A percentile compares a stretch with the other conserved stretches of the same genome.
Evolutionary conservation across 2,888 invertebrate species (phyloP).

Genomic region (Cheilosia impressa): DNA sequence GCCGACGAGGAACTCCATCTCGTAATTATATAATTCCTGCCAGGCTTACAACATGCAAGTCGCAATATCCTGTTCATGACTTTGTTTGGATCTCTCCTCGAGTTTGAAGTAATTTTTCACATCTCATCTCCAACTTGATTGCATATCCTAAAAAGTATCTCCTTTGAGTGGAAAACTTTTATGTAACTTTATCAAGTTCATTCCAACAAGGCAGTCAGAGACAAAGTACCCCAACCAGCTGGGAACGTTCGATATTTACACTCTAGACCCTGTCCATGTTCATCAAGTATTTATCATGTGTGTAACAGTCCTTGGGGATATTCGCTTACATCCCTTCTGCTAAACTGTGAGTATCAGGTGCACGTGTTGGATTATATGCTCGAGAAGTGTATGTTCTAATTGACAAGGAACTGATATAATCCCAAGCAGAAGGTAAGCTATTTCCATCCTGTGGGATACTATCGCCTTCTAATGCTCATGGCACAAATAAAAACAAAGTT

Average conservation of each 20-base stretch:
- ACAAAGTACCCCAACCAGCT: too few relatives aligned
- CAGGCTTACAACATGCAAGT: too few relatives aligned
- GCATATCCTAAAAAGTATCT: too few relatives aligned
- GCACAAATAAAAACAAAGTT: neutral
- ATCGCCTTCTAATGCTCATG: neutral
- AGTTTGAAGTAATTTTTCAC: too few relatives aligned
- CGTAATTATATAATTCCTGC: too few relatives aligned
- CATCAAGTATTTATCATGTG: neutral
- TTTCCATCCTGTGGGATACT: conserved; percentile 1
- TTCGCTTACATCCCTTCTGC: neutral
- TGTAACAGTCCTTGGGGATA: neutral
- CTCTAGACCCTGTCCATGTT: neutral
- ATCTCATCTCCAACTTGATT: too few relatives aligned
- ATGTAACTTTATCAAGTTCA: too few relatives aligned
- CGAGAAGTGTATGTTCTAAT: conserved; percentile 1
- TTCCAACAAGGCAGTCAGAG: too few relatives aligned
- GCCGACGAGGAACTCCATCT: too few relatives aligned
- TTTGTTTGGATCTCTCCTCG: too few relatives aligned
- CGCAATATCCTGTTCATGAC: too few relatives aligned
- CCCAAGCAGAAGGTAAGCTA: neutral
- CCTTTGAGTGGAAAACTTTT: too few relatives aligned
- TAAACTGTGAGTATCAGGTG: conserved; percentile 16
- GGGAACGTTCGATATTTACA: neutral
- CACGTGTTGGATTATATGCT: conserved; percentile 8
- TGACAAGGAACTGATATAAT: conserved; percentile 33